Conservation (phyloP, 92 coral and sea anemone genomes). For the Montipora capitata region DNA sequence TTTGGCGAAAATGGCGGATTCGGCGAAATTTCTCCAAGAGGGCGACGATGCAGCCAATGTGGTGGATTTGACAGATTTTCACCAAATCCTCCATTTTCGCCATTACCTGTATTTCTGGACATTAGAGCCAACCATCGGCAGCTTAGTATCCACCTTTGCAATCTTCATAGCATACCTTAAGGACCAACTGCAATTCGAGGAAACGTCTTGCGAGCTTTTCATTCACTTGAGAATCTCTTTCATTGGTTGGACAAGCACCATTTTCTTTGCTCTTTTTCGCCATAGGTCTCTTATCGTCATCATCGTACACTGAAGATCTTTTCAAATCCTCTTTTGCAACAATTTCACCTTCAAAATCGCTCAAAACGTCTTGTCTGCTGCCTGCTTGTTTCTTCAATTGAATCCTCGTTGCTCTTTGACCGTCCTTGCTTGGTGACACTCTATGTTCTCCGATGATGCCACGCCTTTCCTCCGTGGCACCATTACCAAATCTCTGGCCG, state of each 20-base stretch:
- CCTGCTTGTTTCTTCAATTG: not conserved
- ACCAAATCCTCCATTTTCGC: no score
- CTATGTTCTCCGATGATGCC: not conserved
- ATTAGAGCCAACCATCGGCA: no score
- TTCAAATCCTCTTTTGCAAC: slow-evolving; percentile 4
- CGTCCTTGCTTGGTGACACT: slow-evolving; percentile 1
- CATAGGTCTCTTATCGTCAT: slow-evolving; percentile 17
- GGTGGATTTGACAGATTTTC: no score
- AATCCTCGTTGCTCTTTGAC: not conserved
- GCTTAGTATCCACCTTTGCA: no score
- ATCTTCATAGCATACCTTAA: slow-evolving; percentile 9
- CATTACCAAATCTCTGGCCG: not conserved
- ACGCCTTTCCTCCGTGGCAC: not conserved
- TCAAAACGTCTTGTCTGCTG: not conserved
- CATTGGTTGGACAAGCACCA: not conserved
- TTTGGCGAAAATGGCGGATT: no score
- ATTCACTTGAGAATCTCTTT: not conserved
- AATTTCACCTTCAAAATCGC: slow-evolving; percentile 43
- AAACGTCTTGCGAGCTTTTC: not conserved
- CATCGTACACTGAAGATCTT: slow-evolving; percentile 9
- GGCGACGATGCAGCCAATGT: no score
- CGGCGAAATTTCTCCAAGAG: no score
- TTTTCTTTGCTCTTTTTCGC: slow-evolving; percentile 29
- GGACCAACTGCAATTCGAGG: not conserved
- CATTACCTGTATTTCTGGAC: no score